These are phyloP conservation scores for Falco biarmicus DNA, from an alignment of 2,797 vertebrate species.

Conservation along the genomic window DNA sequence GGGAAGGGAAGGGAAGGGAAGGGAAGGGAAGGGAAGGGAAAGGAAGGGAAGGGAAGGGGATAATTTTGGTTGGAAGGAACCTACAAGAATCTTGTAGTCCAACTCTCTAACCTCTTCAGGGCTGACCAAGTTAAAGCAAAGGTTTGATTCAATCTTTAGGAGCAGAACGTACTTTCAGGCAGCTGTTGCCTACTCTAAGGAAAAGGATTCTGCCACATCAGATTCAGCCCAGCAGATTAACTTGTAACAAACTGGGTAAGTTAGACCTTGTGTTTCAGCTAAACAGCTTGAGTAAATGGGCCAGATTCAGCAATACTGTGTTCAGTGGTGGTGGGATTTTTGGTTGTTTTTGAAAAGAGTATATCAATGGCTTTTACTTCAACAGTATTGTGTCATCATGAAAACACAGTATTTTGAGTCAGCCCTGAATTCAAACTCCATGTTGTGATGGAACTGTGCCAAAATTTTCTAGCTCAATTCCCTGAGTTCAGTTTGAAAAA, in stretches of 20 bases:
- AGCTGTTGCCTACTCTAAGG: background rate
- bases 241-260: background rate
- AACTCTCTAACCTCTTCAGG: background rate
- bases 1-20: background rate
- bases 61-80: background rate
- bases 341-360: background rate
- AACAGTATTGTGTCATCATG: background rate
- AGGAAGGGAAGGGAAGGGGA: background rate
- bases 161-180: background rate
- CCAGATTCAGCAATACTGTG: background rate
- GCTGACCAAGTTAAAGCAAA: background rate
- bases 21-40: background rate
- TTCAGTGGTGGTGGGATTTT: fast-evolving
- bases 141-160: background rate
- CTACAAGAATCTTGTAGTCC: background rate
- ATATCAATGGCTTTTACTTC: background rate
- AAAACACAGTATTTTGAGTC: background rate
- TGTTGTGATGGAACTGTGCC: background rate
- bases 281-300: background rate
- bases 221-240: background rate
- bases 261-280: background rate
- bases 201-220: background rate
- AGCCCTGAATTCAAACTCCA: background rate
- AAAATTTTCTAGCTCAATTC: background rate
- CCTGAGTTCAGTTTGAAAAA: background rate